phyloP scores from a whole-genome alignment of 2,113 vertebrate genomes.

The Sylvia atricapilla region DNA sequence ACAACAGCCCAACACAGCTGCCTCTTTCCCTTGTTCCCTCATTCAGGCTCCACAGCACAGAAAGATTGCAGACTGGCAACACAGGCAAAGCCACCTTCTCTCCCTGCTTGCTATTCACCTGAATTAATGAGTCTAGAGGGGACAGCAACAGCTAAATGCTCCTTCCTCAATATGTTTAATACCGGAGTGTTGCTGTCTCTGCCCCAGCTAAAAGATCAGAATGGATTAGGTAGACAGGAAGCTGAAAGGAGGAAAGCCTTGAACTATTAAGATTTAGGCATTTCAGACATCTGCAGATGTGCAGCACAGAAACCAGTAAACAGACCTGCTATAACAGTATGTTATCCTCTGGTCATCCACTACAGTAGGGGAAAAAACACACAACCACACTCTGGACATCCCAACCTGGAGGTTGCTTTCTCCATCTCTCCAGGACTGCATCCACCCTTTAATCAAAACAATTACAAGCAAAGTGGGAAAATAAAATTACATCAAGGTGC shows the following conservation, averaged over 20 bases:
- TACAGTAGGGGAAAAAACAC: background rate
- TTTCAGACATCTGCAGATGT: background rate
- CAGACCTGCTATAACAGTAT: background rate
- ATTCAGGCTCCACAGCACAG: background rate
- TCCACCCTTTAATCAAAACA: background rate
- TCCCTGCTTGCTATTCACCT: background rate
- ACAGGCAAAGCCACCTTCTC: background rate
- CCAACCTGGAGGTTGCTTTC: background rate
- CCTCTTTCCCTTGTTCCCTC: slow-evolving; percentile 10
- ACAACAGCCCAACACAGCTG: slow-evolving; percentile 48
- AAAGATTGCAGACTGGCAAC: background rate
- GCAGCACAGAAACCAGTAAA: background rate
- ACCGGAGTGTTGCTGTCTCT: background rate
- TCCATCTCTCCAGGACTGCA: background rate
- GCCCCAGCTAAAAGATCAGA: background rate
- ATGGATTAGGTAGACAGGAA: background rate
- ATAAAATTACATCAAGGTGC: background rate
- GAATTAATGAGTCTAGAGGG: background rate
- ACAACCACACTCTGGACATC: background rate
- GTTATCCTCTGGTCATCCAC: background rate
- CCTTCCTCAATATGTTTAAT: background rate
- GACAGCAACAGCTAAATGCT: background rate
- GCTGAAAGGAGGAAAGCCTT: background rate
- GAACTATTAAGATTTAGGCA: background rate
- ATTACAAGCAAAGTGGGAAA: background rate